Base-by-base conservation (phyloP, 2,888 invertebrate species). In the Spodoptera littoralis region DNA sequence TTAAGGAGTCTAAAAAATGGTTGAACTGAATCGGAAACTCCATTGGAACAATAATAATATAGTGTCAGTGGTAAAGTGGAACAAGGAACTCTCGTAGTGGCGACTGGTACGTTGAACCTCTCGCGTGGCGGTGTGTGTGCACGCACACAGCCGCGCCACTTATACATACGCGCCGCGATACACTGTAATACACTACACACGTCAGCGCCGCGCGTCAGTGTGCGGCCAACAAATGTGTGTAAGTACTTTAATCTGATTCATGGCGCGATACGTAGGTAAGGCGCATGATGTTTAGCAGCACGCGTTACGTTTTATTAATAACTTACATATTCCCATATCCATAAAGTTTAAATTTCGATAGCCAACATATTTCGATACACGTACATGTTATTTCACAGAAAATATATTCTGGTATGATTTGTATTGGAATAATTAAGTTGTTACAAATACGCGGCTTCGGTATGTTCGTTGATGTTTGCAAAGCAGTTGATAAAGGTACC, bases 81-180 rank as follows among this genome's bases (percentile, higher is more conserved):
- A 94, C 94, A 94, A 94, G 94, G 94, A 94, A 94, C 94, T 94
- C 92, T 91, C 91, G 90, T 90, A 91, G 93, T 92, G 90, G 91
- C 87, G 90, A 90, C 88, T 92, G 90, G 94, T 92, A 88, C 94
- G 89, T 94, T 94, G 94, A 94, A 94, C 94, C 92, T 90, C 90
- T 84, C 74, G 79, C 44, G 22, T 48, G 44, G 70, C 70, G 75
- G 84, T 84, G 85, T 90, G 87, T 84, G 86, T 77, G 86, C 73
- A 60, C 78, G 76, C 83, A 79, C 82, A 82, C 80, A 81, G 80
- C 64, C 62, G 62, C 69, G 66, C 67, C 71, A 73, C 71, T 36
- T 71, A 18, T 83, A 70, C 80, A 73, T 76, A 58, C 65, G 76
- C 73, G 62, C 62, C 58, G 65, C 51, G 42, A n/a, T 22, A 55